Evolutionary conservation across 1,140 invertebrate species (phyloP), one percentile per base, ranked within the genome.

Genomic region (Sarcophaga bullata): DNA sequence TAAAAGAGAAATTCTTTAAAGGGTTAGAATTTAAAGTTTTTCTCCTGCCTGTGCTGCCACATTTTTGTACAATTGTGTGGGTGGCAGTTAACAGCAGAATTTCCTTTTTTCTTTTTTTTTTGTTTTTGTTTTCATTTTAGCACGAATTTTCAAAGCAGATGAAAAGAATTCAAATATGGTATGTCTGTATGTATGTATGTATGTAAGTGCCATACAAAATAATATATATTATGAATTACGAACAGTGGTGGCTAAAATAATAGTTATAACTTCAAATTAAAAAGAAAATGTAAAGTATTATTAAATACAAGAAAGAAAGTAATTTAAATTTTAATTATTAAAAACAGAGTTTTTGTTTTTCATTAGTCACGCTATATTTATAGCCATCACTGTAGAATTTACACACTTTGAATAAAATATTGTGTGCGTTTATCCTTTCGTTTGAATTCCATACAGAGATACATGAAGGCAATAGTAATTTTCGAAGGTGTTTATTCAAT

Each of bases 21-120:
- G 62, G 62, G 62, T 68, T 68, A 68, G 62, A 68, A 68, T 68
- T 68, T 68, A 68, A 68, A 68, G 62, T 68, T 68, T 68, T 68
- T 68, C 25, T 37, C 62, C 9, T 58, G 54, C 5, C 25, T 37
- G 25, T 37, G 25, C 25, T 37, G 25, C 25, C 25, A 37, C 25
- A 37, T 37, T 58, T 58, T n/a, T 58, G 15, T 58, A 13, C 54
- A 13, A 58, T 9, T 37, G 19, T 68, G 62, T 68, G 62, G 62
- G 62, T 68, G 62, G 17, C 19, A 68, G n/a, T 68, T 19, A 68
- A 68, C 62, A 68, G 10, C 62, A 68, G 17, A 37, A 37, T 37
- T 37, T 37, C 25, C 1, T 1, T n/a, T 68, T 68, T 68, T 17
- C 62, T 58, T 7, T n/a, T n/a, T n/a, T n/a, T n/a, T n/a, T n/a